Conservation (phyloP, 2,113 vertebrate genomes). For the Morphnarchus princeps region DNA sequence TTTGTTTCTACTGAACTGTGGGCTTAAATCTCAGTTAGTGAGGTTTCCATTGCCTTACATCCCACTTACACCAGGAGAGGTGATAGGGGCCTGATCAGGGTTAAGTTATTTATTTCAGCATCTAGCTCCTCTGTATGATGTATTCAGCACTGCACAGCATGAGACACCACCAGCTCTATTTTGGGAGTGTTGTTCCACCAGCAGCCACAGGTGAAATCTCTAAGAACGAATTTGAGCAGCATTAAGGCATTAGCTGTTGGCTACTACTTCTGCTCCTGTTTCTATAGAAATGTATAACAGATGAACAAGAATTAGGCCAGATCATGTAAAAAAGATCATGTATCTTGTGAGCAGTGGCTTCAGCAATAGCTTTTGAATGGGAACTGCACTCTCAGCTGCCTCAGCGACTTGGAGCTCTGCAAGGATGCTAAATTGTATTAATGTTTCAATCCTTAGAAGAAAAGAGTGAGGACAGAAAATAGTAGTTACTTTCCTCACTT, state of each 20-base stretch:
- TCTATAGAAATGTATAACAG: not conserved
- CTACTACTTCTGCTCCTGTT: not conserved
- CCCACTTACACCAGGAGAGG: not conserved
- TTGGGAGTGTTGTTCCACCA: not conserved
- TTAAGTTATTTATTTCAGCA: not conserved
- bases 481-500: not conserved
- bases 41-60: not conserved
- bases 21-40: not conserved
- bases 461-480: not conserved
- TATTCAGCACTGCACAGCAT: fast-evolving
- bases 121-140: not conserved
- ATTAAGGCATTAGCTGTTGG: not conserved
- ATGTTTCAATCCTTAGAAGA: not conserved
- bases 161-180: not conserved
- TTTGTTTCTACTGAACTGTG: not conserved
- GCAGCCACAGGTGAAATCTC: not conserved
- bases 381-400: not conserved
- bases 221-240: not conserved
- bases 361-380: not conserved
- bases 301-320: not conserved
- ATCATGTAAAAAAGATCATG: not conserved
- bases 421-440: not conserved
- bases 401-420: not conserved
- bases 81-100: not conserved
- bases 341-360: not conserved